These are phyloP conservation scores for Ianthella basta DNA, from an alignment of 37 sponge, comb jelly and placozoan species.

Conservation along the genomic window DNA sequence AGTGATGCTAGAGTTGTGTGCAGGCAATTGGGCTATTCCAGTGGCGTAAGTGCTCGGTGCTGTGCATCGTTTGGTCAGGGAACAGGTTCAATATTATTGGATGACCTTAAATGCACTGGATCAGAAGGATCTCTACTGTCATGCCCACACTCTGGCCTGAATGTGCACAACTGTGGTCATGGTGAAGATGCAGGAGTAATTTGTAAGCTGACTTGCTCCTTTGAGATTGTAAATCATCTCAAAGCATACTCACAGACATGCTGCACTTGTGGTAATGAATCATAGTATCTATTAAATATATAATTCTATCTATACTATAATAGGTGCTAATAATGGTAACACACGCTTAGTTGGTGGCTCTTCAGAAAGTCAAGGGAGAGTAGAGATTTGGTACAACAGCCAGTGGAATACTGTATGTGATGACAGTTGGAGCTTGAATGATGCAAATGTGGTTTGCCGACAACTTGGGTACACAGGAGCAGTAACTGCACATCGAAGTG, in stretches of 20 bases:
- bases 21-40: conserved; percentile 11
- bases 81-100: not conserved
- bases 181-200: conserved; percentile 8
- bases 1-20: conserved; percentile 31
- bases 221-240: too few relatives aligned
- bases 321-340: too few relatives aligned
- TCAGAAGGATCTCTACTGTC: not conserved
- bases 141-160: not conserved
- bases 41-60: not conserved
- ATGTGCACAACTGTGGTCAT: conserved; percentile 2
- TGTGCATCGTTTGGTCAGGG: not conserved
- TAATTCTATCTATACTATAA: too few relatives aligned
- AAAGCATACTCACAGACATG: too few relatives aligned
- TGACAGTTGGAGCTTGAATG: not conserved
- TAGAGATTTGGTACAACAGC: not conserved
- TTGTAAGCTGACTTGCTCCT: not conserved
- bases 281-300: too few relatives aligned
- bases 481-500: not conserved
- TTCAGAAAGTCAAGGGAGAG: not conserved
- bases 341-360: too few relatives aligned
- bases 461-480: not conserved
- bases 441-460: not conserved
- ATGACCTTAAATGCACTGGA: not conserved
- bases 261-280: too few relatives aligned
- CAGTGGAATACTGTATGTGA: conserved; percentile 5